Evolutionary conservation across 2,113 vertebrate genomes (phyloP).

Genomic region (Thunnus thynnus): DNA sequence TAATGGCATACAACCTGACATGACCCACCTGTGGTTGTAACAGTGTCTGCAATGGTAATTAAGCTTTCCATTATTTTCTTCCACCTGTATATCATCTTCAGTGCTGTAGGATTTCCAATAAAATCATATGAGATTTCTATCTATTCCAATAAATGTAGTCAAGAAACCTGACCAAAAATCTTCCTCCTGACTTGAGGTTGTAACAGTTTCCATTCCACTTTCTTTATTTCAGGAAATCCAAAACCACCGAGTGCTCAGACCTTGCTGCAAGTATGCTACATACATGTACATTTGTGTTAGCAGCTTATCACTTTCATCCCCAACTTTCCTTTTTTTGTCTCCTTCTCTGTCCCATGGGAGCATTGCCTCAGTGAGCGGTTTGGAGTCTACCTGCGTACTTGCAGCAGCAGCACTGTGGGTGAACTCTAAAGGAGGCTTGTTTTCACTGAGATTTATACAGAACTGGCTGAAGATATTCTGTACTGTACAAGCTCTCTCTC

Average conservation of each 20-base stretch:
- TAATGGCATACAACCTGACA: conserved; percentile 4
- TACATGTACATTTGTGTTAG: conserved; percentile 63
- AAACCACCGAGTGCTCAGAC: conserved; percentile 45
- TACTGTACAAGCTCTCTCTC: conserved; percentile 44
- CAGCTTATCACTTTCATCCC: conserved; percentile 41
- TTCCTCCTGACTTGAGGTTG: neutral
- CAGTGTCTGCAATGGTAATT: neutral
- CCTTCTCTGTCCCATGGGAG: conserved; percentile 19
- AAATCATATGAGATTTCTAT: conserved; percentile 4
- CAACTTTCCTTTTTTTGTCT: conserved; percentile 19
- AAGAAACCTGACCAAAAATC: neutral
- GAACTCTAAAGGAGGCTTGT: conserved; percentile 68
- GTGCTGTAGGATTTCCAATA: conserved; percentile 9
- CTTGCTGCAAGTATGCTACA: conserved; percentile 32
- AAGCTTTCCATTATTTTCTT: conserved; percentile 6
- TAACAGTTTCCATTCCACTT: neutral
- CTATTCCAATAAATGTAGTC: conserved; percentile 11
- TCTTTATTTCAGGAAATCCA: conserved; percentile 35
- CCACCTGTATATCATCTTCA: neutral
- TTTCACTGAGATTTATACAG: conserved; percentile 72
- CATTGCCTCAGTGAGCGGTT: conserved; percentile 13
- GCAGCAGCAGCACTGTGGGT: conserved; percentile 38
- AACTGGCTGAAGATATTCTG: conserved; percentile 71
- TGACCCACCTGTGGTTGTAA: conserved; percentile 17
- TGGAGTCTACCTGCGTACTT: conserved; percentile 41